Conservation (phyloP, 1,140 invertebrate species). For the Neodiprion fabricii region DNA sequence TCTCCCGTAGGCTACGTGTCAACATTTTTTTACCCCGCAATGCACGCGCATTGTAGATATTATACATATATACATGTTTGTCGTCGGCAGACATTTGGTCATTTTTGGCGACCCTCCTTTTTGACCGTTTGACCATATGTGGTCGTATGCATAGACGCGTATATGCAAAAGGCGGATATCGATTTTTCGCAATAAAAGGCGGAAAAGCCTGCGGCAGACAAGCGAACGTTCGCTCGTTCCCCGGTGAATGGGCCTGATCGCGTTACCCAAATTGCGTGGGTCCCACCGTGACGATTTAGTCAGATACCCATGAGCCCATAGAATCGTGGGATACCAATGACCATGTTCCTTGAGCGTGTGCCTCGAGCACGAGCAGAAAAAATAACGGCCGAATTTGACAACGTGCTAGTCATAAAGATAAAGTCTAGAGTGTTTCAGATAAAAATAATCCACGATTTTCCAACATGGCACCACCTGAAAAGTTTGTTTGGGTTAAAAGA, state of each 20-base stretch:
- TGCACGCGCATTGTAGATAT: conserved; percentile 30
- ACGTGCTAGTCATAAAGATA: neutral
- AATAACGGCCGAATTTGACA: neutral
- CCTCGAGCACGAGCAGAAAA: neutral
- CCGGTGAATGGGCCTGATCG: conserved; percentile 41
- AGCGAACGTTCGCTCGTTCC: conserved; percentile 28
- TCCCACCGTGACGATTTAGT: neutral
- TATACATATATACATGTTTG: conserved; percentile 40
- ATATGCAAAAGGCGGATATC: conserved; percentile 21
- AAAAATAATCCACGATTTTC: too few relatives aligned
- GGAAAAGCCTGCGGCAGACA: conserved; percentile 30
- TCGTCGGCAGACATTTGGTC: conserved; percentile 43
- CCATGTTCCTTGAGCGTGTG: neutral
- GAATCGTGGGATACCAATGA: neutral
- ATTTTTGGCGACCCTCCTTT: conserved; percentile 55
- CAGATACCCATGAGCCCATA: neutral
- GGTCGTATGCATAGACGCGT: conserved; percentile 21
- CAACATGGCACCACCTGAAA: too few relatives aligned
- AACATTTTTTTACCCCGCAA: conserved; percentile 23
- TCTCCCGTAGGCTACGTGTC: conserved; percentile 12
- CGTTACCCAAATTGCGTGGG: conserved; percentile 49
- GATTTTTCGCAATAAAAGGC: conserved; percentile 41
- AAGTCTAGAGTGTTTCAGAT: too few relatives aligned
- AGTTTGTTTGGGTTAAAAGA: too few relatives aligned
- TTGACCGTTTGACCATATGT: conserved; percentile 60